Evolutionary conservation across 2,797 vertebrate genomes (phyloP).

Genomic region (Ctenosaura bakeri): DNA sequence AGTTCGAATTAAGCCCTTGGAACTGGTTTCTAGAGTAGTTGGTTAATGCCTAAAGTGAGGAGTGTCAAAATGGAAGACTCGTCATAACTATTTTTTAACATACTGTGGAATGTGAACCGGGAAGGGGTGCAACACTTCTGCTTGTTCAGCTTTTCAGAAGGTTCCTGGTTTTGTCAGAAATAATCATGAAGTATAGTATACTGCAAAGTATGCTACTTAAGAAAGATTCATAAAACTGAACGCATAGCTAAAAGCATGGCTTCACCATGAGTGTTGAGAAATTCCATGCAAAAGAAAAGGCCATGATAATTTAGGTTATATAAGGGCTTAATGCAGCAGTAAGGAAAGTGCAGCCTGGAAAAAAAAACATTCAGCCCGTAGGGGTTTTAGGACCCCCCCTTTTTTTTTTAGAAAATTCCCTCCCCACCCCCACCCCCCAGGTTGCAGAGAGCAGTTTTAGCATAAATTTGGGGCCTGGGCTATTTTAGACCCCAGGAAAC

Average conservation of each 20-base stretch:
- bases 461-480: too few relatives aligned
- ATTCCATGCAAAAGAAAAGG: not conserved
- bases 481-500: too few relatives aligned
- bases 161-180: not conserved
- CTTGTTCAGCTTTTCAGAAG: not conserved
- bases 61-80: not conserved
- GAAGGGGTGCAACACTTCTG: not conserved
- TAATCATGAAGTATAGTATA: not conserved
- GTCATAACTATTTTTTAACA: not conserved
- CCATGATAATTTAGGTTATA: too few relatives aligned
- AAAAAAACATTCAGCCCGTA: too few relatives aligned
- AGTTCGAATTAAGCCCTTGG: not conserved
- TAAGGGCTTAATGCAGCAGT: not conserved
- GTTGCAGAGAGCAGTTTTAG: too few relatives aligned
- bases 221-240: conserved; percentile 3
- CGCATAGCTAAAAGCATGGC: not conserved
- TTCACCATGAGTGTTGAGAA: not conserved
- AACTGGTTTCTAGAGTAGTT: not conserved
- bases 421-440: too few relatives aligned
- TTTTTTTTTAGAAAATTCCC: too few relatives aligned
- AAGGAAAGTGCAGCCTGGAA: too few relatives aligned
- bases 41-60: not conserved
- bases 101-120: not conserved
- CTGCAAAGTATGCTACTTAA: not conserved
- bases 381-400: too few relatives aligned